Percentiles rank a stretch among this genome's conserved stretches.
These are phyloP conservation scores for Anthopleura sola DNA, from an alignment of 64 coral and sea anemone species.

Conservation along the genomic window DNA sequence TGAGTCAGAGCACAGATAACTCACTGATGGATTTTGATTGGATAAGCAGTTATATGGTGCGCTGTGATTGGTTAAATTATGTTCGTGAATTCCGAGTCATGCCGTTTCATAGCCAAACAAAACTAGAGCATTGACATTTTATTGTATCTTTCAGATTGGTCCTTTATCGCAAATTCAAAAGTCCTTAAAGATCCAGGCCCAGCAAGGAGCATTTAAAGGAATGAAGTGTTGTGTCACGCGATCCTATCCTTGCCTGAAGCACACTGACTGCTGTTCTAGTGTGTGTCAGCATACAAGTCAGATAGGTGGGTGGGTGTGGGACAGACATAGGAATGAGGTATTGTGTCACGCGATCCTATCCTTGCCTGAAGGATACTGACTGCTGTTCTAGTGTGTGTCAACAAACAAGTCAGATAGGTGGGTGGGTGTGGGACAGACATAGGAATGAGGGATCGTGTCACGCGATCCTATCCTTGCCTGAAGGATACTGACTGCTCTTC, in stretches of 20 bases:
- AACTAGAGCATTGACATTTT: no score
- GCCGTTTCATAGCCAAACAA: no score
- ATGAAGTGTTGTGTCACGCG: slow-evolving; percentile 27
- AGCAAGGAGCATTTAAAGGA: background rate
- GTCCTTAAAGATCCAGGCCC: background rate
- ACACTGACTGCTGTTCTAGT: slow-evolving; percentile 32
- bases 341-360: background rate
- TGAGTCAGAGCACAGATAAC: no score
- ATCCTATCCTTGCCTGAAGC: slow-evolving; percentile 14
- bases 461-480: slow-evolving; percentile 15
- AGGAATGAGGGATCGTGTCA: slow-evolving; percentile 17
- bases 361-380: background rate
- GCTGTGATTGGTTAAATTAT: no score
- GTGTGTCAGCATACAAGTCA: background rate
- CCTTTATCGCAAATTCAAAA: slow-evolving; percentile 1
- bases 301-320: background rate
- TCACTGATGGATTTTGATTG: no score
- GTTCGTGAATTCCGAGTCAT: no score
- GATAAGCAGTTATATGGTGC: no score
- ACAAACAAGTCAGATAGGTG: background rate
- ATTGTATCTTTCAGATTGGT: background rate
- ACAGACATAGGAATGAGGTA: slow-evolving; percentile 13
- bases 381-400: slow-evolving; percentile 16
- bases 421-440: background rate
- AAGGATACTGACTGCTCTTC: slow-evolving; percentile 22